Percentiles rank a stretch among this genome's conserved stretches.
Evolutionary conservation across 2,888 invertebrate species (phyloP).

Genomic region (Cryptocephalus moraei): DNA sequence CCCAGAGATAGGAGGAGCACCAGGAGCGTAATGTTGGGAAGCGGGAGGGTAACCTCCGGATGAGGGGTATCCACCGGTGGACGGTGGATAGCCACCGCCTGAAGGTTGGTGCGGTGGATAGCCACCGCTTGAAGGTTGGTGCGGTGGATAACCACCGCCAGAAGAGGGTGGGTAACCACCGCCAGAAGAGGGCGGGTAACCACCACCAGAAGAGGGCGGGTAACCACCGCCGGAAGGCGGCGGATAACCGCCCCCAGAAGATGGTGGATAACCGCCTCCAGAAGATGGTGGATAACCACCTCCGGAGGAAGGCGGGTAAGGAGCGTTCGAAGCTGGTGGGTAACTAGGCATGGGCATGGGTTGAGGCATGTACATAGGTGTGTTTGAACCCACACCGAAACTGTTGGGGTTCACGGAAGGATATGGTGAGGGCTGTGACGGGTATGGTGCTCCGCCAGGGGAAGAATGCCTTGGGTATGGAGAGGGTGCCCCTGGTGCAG

Average conservation of each 20-base stretch:
- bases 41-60: constrained; percentile 5
- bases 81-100: constrained; percentile 10
- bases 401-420: constrained; percentile 33
- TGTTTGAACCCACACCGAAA: constrained; percentile 41
- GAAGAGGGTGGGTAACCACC: constrained; percentile 12
- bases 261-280: constrained; percentile 8
- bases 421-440: constrained; percentile 28
- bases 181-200: constrained; percentile 14
- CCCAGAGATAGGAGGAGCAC: constrained; percentile 24
- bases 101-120: constrained; percentile 2
- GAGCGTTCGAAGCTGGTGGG: constrained; percentile 16
- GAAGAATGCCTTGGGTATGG: constrained; percentile 26
- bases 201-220: constrained; percentile 9
- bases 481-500: constrained; percentile 21
- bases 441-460: constrained; percentile 32
- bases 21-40: constrained; percentile 25
- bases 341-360: constrained; percentile 32
- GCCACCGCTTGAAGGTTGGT: not conserved
- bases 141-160: constrained; percentile 11
- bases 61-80: constrained; percentile 10
- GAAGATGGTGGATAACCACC: constrained; percentile 12
- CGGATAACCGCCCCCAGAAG: constrained; percentile 14
- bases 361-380: constrained; percentile 42
- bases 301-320: constrained; percentile 20
- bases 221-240: constrained; percentile 11